Evolutionary conservation across 2,888 invertebrate species (phyloP), one percentile per base, ranked within the genome.

Genomic region (Nymphalis polychloros): DNA sequence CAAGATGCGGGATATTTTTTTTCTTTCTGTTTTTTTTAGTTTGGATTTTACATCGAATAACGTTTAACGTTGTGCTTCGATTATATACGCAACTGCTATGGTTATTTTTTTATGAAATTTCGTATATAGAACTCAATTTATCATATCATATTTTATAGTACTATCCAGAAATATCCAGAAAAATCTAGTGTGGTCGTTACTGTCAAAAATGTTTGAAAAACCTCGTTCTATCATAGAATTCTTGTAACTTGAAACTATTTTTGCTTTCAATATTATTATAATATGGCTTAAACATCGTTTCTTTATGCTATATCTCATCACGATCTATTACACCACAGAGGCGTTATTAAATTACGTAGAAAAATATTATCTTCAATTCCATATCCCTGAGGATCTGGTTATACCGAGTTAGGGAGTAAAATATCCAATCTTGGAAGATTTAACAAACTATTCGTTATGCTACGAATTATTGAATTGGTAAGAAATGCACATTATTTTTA

Each of bases 291-390:
- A 41, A 41, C 41, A 13, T 13, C 41, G 53, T 55, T 55, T 1
- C 31, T 55, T 27, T 31, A n/a, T 55, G 31, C n/a, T n/a, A 55
- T 55, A 27, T 55, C 31, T 55, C 53, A 55, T 7, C 31, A 31
- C 31, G 53, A 55, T 55, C 31, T 31, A 55, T 55, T 55, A 55
- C 53, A 55, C 53, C 53, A 23, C 53, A 31, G 53, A 55, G 53
- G 31, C 53, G 13, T 17, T 55, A 55, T 55, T 55, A 55, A 31
- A 31, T 27, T 31, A 27, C 53, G n/a, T n/a, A 55, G 31, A 55
- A 55, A 27, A 55, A 55, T 55, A 55, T 55, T 52, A 52, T 52
- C 27, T 19, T 23, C 52, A 52, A 41, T 23, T 55, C 31, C 7
- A 8, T 8, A 55, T 55, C 53, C 53, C 53, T 1, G 27, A 31